phyloP scores from a whole-genome alignment of 2,797 vertebrate genomes.

The Cacajao melanocephalus region DNA sequence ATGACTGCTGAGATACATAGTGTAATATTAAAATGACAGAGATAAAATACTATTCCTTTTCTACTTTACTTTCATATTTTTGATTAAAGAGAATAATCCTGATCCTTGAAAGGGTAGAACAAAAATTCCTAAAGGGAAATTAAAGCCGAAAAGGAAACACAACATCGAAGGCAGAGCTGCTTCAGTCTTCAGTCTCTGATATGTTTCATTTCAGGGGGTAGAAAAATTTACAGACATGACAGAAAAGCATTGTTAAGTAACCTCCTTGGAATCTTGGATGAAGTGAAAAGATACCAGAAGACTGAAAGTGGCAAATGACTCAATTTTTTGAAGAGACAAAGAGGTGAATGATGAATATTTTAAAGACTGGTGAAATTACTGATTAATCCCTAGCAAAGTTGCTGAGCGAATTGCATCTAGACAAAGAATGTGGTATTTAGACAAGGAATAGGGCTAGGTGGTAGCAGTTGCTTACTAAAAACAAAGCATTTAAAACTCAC shows the following conservation, averaged over 20 bases:
- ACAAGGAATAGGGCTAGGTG: not conserved
- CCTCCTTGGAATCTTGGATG: not conserved
- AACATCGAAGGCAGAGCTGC: not conserved
- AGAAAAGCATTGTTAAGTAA: not conserved
- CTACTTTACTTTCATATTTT: not conserved
- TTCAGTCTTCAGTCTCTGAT: not conserved
- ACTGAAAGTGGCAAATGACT: not conserved
- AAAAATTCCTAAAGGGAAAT: not conserved
- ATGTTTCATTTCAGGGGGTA: not conserved
- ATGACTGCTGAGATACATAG: not conserved
- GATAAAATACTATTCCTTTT: not conserved
- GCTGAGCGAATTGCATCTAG: not conserved
- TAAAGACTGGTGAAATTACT: not conserved
- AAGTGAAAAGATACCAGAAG: not conserved
- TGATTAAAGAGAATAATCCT: slow-evolving; percentile 19
- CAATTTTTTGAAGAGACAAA: slow-evolving; percentile 11
- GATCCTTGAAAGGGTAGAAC: not conserved
- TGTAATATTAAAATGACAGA: not conserved
- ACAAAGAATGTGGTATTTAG: not conserved
- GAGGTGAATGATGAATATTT: slow-evolving; percentile 21
- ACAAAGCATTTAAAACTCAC: not conserved
- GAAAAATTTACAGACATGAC: not conserved
- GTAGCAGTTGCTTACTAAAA: not conserved
- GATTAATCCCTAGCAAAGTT: not conserved
- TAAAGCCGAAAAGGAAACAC: not conserved